Evolutionary conservation across 2,888 invertebrate genomes (phyloP).

Genomic region (Dasypolia templi): DNA sequence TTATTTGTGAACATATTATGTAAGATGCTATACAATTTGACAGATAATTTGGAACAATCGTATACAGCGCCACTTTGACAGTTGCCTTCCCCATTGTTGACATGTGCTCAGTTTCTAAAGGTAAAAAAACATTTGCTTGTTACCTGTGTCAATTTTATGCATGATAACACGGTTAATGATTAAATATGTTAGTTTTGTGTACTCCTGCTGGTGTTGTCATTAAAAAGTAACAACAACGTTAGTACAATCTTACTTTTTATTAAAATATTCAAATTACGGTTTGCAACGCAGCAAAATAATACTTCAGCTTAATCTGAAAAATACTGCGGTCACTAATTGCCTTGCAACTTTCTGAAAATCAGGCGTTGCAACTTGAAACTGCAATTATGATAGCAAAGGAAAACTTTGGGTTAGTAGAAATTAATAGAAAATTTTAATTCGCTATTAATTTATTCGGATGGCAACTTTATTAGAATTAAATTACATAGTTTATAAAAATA

Average conservation of each 20-base stretch:
- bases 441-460: constrained; percentile 12
- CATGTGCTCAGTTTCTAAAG: background rate
- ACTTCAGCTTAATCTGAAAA: constrained; percentile 47
- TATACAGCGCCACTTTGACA: too few relatives aligned
- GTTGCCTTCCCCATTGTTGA: too few relatives aligned
- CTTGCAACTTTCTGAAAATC: constrained; percentile 73
- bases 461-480: background rate
- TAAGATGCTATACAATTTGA: too few relatives aligned
- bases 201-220: background rate
- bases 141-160: background rate
- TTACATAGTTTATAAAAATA: too few relatives aligned
- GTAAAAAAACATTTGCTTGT: background rate
- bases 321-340: constrained; percentile 74
- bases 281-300: constrained; percentile 31
- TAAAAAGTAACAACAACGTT: background rate
- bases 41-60: too few relatives aligned
- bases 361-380: constrained; percentile 68
- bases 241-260: background rate
- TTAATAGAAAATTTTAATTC: constrained; percentile 11
- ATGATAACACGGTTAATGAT: too few relatives aligned
- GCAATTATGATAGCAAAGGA: constrained; percentile 72
- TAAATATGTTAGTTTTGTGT: background rate
- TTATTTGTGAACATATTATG: too few relatives aligned
- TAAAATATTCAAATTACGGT: constrained; percentile 19
- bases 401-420: constrained; percentile 61